Base-by-base conservation (phyloP, 2,113 vertebrate genomes). In the Genyomyrus donnyi region DNA sequence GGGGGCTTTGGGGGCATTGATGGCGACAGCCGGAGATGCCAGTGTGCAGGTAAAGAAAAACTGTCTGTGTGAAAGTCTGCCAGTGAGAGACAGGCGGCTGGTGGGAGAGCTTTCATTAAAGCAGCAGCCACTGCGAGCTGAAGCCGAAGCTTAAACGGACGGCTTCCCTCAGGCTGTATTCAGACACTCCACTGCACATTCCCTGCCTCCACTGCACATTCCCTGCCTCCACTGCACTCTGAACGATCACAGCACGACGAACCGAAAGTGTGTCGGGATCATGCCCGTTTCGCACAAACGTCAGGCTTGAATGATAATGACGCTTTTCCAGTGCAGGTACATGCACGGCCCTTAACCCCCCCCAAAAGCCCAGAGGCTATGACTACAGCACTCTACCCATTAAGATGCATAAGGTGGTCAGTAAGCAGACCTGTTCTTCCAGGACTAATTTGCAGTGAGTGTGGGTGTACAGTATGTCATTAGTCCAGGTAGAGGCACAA, bases 401-500 rank as follows among this genome's bases (percentile, higher is more conserved):
- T 39, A 83, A 46, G 27, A 83, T 83, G 77, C 77, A 83, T 48
- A 48, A 27, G 83, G 21, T 13, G 83, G 42, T 48, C 80, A 46
- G 83, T 45, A 48, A 46, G 83, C 83, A 80, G 21, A 45, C 83
- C 45, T 24, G 83, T 85, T 85, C 83, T 48, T 21, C 77, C 77
- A 45, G 77, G 39, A 39, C 39, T 45, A 45, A 83, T 83, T 85
- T 48, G 24, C 42, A 24, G 77, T 13, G 42, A 85, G 83, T 85
- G 83, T 85, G 83, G 83, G 45, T 48, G 83, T 85, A n/a, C n/a
- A n/a, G n/a, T n/a, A 85, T 85, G 39, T 85, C 19, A 85, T 85
- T 85, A 85, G 83, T n/a, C 45, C 19, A 39, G 83, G 45, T 85
- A n/a, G 83, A 85, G 39, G 77, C 45, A 85, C 52, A 56, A 70